These are phyloP conservation scores for Chymomyza costata DNA, from an alignment of 1,140 invertebrate genomes.

Conservation along the genomic window DNA sequence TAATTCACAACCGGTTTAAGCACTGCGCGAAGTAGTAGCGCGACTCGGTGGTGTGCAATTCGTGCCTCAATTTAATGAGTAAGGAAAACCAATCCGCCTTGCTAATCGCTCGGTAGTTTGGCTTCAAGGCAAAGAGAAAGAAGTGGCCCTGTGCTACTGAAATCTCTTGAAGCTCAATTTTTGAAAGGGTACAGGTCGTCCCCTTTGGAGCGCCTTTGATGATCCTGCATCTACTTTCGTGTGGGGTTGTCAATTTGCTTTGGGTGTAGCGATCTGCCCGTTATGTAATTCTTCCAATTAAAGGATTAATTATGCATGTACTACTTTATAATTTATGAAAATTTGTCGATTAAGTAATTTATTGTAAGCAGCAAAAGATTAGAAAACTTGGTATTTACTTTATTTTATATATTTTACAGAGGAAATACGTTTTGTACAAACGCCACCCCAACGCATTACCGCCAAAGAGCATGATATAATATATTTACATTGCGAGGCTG, in stretches of 20 bases:
- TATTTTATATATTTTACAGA: slow-evolving; percentile 76
- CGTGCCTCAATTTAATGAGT: slow-evolving; percentile 73
- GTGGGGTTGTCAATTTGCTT: slow-evolving; percentile 23
- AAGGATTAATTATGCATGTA: no score
- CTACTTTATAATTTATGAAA: background rate
- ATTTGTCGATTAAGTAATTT: background rate
- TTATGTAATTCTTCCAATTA: no score
- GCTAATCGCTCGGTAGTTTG: slow-evolving; percentile 66
- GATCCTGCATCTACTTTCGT: slow-evolving; percentile 63
- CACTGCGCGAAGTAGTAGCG: background rate
- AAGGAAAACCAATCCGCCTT: slow-evolving; percentile 73
- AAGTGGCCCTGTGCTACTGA: background rate
- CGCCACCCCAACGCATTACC: slow-evolving; percentile 80
- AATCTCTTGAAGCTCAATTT: slow-evolving; percentile 64
- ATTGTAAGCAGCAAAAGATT: no score
- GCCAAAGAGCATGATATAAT: slow-evolving; percentile 83
- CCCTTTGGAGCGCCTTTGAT: slow-evolving; percentile 26
- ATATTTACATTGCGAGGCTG: slow-evolving; percentile 86
- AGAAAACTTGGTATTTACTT: no score
- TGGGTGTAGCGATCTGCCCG: slow-evolving; percentile 36
- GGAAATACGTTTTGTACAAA: slow-evolving; percentile 83
- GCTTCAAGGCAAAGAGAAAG: slow-evolving; percentile 61
- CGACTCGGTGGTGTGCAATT: background rate
- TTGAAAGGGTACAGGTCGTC: slow-evolving; percentile 72
- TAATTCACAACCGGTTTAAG: slow-evolving; percentile 51